phyloP scores from a whole-genome alignment of 1,140 invertebrate species.

The Orius laevigatus region DNA sequence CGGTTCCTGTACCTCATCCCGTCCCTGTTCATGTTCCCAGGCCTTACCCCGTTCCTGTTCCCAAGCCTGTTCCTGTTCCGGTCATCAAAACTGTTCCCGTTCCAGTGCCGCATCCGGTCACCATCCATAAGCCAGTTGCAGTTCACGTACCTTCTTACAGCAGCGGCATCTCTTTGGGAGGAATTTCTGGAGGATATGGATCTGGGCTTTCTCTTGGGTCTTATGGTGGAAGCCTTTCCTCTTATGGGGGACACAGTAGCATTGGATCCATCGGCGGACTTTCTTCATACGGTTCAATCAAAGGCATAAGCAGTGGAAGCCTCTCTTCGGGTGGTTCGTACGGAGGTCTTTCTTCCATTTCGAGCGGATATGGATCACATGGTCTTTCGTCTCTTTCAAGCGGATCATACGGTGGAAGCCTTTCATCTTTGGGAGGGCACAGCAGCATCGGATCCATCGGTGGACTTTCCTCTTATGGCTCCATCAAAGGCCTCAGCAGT shows the following conservation, averaged over 20 bases:
- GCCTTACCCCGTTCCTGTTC: slow-evolving; percentile 10
- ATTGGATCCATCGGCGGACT: slow-evolving; percentile 1
- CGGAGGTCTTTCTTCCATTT: background rate
- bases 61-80: slow-evolving; percentile 28
- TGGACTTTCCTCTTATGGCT: background rate
- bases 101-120: slow-evolving; percentile 1
- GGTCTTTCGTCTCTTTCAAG: background rate
- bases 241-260: too few relatives aligned
- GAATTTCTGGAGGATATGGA: background rate
- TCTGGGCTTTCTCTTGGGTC: too few relatives aligned
- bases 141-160: slow-evolving; percentile 2
- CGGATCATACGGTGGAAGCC: background rate
- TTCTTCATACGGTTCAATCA: background rate
- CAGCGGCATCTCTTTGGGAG: background rate
- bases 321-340: background rate
- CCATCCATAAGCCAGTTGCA: background rate
- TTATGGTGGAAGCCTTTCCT: too few relatives aligned
- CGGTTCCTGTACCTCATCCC: slow-evolving; percentile 11
- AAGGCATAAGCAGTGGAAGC: background rate
- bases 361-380: too few relatives aligned
- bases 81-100: slow-evolving; percentile 2
- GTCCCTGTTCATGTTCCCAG: slow-evolving; percentile 9
- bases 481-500: background rate
- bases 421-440: background rate
- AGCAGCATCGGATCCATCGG: background rate